phyloP scores from a whole-genome alignment of 1,140 invertebrate species.

The Ptiloglossa arizonensis region DNA sequence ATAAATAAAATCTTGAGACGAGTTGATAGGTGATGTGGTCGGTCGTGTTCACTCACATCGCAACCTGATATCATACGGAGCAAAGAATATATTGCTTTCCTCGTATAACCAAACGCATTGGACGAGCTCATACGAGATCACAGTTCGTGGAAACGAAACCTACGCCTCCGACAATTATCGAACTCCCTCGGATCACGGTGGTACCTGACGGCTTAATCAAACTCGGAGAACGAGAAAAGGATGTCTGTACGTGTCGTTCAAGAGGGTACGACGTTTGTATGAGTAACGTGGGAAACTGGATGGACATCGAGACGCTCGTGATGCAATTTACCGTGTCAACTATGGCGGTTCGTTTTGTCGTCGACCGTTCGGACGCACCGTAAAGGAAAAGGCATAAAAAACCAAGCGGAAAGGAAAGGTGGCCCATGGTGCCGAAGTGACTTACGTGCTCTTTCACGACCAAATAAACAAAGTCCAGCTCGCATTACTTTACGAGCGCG shows the following conservation, averaged over 20 bases:
- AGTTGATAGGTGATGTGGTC: no score
- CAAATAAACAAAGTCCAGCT: slow-evolving; percentile 73
- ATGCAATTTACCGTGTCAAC: slow-evolving; percentile 28
- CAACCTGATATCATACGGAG: no score
- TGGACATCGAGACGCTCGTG: background rate
- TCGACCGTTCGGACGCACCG: slow-evolving; percentile 29
- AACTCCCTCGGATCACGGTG: background rate
- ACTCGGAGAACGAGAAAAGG: slow-evolving; percentile 22
- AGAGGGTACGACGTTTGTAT: background rate
- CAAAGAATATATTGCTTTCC: background rate
- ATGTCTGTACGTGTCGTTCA: slow-evolving; percentile 20
- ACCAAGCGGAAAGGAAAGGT: background rate
- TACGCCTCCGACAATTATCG: slow-evolving; percentile 4
- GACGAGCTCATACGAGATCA: background rate
- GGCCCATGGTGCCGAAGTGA: slow-evolving; percentile 35
- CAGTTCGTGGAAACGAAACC: background rate
- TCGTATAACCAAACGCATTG: background rate
- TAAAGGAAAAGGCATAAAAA: background rate
- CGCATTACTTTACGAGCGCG: slow-evolving; percentile 76
- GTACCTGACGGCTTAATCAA: slow-evolving; percentile 22
- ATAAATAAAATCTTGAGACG: no score
- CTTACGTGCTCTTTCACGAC: slow-evolving; percentile 68
- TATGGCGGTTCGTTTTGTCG: slow-evolving; percentile 24
- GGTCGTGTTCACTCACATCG: no score
- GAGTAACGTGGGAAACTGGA: slow-evolving; percentile 23